Base-by-base conservation (phyloP, 1,140 invertebrate genomes). In the Drosophila neocordata region DNA sequence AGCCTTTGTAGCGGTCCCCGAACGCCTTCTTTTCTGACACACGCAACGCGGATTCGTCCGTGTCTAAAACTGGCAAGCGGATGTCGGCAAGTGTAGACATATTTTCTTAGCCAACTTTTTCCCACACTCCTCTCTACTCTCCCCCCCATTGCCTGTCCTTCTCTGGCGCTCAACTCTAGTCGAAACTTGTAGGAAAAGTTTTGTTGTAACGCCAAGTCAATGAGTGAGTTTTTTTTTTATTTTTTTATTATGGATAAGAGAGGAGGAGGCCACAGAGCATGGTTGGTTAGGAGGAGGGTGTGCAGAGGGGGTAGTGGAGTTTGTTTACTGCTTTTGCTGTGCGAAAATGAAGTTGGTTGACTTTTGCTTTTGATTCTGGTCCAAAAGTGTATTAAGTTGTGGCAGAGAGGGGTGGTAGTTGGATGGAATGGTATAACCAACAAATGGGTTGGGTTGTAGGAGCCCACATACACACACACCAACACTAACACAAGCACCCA, bases 11-110 rank as follows among this genome's bases (percentile, higher is more conserved):
- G 51, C 58, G 63, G 69, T 61, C 69, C 65, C 64, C 13, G 15
- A 65, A 62, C 73, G 44, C 41, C 61, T 59, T 38, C 60, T 44
- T 38, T 67, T 51, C 73, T 81, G 61, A 52, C 63, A 52, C 63
- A 71, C 59, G 63, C 69, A 69, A 61, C 22, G 69, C 52, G 65
- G 34, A 20, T 37, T 57, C 56, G 67, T 53, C 66, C 18, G 37
- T 62, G 69, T 58, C 73, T 55, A 52, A 71, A 69, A 73, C 55
- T 80, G 76, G 76, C 83, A 83, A 79, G 58, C 80, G 80, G 80
- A 83, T 83, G 76, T 83, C 67, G 80, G 80, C 76, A 79, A 78
- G 75, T 78, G 75, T 78, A 78, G 75, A 84, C 79, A 82, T 84
- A 85, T 81, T 85, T 87, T 81, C 77, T 77, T 85, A 63, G 82